A percentile compares a stretch with the other conserved stretches of the same genome.
These are phyloP conservation scores for Heteronetta atricapilla DNA, from an alignment of 2,113 vertebrate species.

Conservation along the genomic window DNA sequence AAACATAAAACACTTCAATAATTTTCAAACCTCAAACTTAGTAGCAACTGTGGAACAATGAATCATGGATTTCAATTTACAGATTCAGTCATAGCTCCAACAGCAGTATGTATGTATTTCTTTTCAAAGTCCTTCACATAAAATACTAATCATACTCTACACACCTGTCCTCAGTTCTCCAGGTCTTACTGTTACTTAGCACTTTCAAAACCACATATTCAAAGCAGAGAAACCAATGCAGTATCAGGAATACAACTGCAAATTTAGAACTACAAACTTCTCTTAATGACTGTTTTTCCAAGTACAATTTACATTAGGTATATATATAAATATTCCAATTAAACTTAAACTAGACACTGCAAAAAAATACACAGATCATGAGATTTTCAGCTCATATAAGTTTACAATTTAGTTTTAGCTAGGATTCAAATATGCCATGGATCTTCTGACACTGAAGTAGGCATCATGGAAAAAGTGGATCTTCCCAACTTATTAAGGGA, in stretches of 20 bases:
- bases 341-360: background rate
- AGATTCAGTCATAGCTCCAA: background rate
- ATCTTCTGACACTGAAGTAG: background rate
- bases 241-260: background rate
- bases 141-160: background rate
- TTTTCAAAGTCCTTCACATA: background rate
- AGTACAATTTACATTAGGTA: background rate
- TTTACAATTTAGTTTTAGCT: background rate
- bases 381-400: background rate
- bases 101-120: fast-evolving
- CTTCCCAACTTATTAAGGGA: background rate
- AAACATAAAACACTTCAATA: background rate
- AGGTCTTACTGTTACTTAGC: background rate
- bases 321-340: background rate
- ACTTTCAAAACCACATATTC: background rate
- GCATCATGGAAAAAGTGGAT: fast-evolving
- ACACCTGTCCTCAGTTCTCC: background rate
- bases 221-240: background rate
- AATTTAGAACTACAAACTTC: background rate
- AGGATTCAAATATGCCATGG: background rate
- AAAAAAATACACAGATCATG: background rate
- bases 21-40: background rate
- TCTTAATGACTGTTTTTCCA: background rate
- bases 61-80: background rate
- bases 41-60: background rate